phyloP scores from a whole-genome alignment of 2,113 vertebrate species.

The Tichodroma muraria region DNA sequence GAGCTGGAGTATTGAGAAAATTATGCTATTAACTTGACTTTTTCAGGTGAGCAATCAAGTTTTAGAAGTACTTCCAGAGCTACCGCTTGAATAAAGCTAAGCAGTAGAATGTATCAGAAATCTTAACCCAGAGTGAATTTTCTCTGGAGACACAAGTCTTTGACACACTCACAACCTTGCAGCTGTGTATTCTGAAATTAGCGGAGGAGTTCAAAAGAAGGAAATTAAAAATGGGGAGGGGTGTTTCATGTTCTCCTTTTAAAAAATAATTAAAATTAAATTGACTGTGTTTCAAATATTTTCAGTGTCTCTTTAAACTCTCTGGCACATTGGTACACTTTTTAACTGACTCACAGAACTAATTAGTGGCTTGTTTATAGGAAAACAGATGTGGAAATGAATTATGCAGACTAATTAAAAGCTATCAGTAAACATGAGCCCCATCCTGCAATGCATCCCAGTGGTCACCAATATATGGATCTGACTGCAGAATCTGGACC shows the following conservation, averaged over 20 bases:
- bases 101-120: neutral
- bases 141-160: neutral
- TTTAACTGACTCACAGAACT: slow-evolving; percentile 45
- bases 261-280: slow-evolving; percentile 11
- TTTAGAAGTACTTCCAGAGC: neutral
- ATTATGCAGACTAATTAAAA: slow-evolving; percentile 49
- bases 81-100: neutral
- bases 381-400: slow-evolving; percentile 56
- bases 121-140: neutral
- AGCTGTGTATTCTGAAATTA: neutral
- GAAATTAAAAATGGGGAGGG: neutral
- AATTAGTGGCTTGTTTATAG: slow-evolving; percentile 51
- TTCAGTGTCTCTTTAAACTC: slow-evolving; percentile 22
- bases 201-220: neutral
- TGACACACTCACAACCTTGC: neutral
- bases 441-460: neutral
- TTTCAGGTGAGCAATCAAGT: neutral
- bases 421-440: slow-evolving; percentile 1
- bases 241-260: neutral
- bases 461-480: neutral
- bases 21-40: neutral
- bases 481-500: neutral
- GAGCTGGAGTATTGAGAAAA: neutral
- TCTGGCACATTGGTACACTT: slow-evolving; percentile 20
- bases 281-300: slow-evolving; percentile 5